Conservation (phyloP, 2,797 vertebrate genomes). For the Poecilia gillii region DNA sequence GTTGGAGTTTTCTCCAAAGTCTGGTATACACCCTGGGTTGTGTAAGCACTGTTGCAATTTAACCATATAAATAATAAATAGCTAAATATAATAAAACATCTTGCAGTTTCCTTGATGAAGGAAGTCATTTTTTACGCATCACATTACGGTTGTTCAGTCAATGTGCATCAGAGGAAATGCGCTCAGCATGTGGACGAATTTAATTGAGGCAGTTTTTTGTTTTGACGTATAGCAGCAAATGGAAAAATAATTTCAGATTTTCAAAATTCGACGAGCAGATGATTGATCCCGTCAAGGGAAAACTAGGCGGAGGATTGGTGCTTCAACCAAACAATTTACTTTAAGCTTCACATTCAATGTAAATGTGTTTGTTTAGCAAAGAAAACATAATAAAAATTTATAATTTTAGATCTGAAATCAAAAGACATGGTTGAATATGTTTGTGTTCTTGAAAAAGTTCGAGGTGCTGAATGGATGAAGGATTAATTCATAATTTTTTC, state of each 20-base stretch:
- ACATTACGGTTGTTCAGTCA: too few relatives aligned
- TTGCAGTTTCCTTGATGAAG: background rate
- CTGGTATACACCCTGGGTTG: background rate
- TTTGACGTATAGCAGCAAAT: background rate
- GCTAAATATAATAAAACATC: background rate
- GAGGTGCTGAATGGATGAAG: too few relatives aligned
- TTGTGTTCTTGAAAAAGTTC: background rate
- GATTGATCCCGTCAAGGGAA: background rate
- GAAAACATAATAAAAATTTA: background rate
- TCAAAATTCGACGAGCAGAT: background rate
- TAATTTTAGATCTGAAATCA: background rate
- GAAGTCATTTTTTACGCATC: background rate
- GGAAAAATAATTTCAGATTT: background rate
- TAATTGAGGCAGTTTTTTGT: background rate
- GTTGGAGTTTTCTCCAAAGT: background rate
- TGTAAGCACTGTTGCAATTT: background rate
- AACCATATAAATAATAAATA: background rate
- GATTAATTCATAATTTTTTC: too few relatives aligned
- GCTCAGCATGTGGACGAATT: background rate
- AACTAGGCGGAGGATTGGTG: background rate
- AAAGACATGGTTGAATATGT: background rate
- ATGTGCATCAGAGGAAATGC: background rate
- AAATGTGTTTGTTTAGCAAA: background rate
- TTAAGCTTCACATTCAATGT: background rate
- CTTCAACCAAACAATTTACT: background rate